These are phyloP conservation scores for Neomorphus geoffroyi DNA, from an alignment of 2,797 vertebrate genomes.

Conservation along the genomic window DNA sequence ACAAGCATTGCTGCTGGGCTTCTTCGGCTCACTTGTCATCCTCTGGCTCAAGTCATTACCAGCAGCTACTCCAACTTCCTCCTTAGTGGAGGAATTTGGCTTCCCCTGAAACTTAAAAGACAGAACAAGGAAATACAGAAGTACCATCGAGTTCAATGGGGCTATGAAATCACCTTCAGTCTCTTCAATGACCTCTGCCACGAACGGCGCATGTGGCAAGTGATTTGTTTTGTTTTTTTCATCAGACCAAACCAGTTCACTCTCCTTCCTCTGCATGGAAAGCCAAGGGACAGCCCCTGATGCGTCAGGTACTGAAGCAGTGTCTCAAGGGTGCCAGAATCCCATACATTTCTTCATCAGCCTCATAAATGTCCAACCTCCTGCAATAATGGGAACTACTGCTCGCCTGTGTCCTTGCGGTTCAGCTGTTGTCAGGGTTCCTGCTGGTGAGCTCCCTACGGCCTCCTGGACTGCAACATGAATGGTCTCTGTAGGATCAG, in stretches of 20 bases:
- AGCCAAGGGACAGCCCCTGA: not conserved
- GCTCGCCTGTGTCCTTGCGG: not conserved
- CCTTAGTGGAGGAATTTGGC: conserved; percentile 6
- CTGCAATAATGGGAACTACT: fast-evolving
- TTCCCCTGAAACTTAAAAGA: conserved; percentile 28
- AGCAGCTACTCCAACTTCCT: not conserved
- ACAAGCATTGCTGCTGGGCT: conserved; percentile 24
- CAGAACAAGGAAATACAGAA: not conserved
- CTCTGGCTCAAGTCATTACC: conserved; percentile 41
- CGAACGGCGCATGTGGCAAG: not conserved
- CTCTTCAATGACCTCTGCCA: not conserved
- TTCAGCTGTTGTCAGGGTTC: not conserved
- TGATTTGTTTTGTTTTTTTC: not conserved
- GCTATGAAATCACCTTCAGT: not conserved
- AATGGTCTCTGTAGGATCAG: not conserved
- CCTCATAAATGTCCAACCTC: not conserved
- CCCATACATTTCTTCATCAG: not conserved
- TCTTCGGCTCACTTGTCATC: conserved; percentile 38
- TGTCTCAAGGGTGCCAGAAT: not conserved
- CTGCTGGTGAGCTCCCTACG: not conserved
- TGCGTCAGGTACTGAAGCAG: not conserved
- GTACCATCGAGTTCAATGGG: not conserved
- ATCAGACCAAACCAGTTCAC: not conserved
- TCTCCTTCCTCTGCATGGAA: not conserved
- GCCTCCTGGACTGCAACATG: not conserved